These are phyloP conservation scores for Thermophis baileyi DNA, from an alignment of 2,113 vertebrate genomes.

Conservation along the genomic window DNA sequence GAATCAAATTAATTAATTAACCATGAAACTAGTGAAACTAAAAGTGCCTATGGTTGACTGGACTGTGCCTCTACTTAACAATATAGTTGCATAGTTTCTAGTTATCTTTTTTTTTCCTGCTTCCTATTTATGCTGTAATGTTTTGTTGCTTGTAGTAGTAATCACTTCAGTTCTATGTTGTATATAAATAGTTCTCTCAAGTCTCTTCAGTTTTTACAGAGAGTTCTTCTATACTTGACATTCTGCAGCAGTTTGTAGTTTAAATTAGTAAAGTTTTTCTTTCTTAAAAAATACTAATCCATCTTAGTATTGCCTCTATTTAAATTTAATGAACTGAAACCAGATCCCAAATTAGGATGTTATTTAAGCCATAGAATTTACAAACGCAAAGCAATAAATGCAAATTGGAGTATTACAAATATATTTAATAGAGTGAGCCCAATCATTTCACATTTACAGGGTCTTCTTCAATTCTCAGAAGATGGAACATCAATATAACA, in stretches of 20 bases:
- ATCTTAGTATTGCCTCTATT: background rate
- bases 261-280: slow-evolving; percentile 3
- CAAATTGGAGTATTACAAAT: background rate
- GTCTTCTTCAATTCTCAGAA: background rate
- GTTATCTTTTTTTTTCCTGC: background rate
- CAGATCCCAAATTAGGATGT: background rate
- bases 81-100: background rate
- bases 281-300: background rate
- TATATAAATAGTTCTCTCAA: background rate
- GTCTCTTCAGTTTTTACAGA: slow-evolving; percentile 2
- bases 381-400: background rate
- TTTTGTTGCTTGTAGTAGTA: background rate
- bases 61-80: background rate
- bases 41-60: background rate
- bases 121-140: background rate
- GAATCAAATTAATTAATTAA: background rate
- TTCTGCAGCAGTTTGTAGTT: background rate
- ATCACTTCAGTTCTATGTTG: background rate
- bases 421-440: background rate
- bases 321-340: slow-evolving; percentile 27
- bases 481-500: background rate
- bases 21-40: background rate
- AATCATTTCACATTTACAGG: background rate
- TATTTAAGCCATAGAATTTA: slow-evolving; percentile 15
- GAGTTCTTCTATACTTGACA: background rate